phyloP scores from a whole-genome alignment of 1,140 invertebrate genomes.

The Helicoverpa armigera region DNA sequence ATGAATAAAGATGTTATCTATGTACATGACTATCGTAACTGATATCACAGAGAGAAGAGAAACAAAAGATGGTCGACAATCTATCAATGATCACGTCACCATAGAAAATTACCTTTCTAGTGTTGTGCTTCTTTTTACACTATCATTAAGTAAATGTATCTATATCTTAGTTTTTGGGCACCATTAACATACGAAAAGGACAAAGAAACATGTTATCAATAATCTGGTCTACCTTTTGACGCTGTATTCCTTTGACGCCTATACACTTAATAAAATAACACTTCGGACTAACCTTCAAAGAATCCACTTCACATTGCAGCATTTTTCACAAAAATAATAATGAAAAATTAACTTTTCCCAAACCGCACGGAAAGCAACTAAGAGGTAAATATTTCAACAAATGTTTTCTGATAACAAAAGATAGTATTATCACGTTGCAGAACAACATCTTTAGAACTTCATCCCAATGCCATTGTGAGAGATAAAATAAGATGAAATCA shows the following conservation, averaged over 20 bases:
- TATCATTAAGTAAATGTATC: too few species aligned
- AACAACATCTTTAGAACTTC: conserved; percentile 6
- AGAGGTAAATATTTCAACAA: conserved; percentile 25
- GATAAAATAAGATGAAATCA: neutral
- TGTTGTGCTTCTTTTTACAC: too few species aligned
- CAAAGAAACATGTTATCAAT: too few species aligned
- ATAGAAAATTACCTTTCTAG: neutral
- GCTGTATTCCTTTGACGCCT: neutral
- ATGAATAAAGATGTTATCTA: too few species aligned
- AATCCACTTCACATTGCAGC: conserved; percentile 64
- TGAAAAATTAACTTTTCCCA: conserved; percentile 42
- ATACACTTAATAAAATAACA: neutral
- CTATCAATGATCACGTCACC: neutral
- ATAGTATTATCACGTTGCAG: conserved; percentile 10
- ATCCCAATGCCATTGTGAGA: conserved; percentile 19
- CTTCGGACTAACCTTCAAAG: conserved; percentile 57
- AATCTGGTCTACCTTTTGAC: too few species aligned
- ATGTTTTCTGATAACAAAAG: conserved; percentile 25
- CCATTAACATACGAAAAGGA: too few species aligned
- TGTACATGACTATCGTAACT: too few species aligned
- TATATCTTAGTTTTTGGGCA: too few species aligned
- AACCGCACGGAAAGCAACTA: conserved; percentile 35
- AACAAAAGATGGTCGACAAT: neutral
- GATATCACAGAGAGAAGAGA: neutral
- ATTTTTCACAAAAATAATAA: conserved; percentile 54